phyloP scores from a whole-genome alignment of 1,140 invertebrate species.

The Mylabris phalerata region DNA sequence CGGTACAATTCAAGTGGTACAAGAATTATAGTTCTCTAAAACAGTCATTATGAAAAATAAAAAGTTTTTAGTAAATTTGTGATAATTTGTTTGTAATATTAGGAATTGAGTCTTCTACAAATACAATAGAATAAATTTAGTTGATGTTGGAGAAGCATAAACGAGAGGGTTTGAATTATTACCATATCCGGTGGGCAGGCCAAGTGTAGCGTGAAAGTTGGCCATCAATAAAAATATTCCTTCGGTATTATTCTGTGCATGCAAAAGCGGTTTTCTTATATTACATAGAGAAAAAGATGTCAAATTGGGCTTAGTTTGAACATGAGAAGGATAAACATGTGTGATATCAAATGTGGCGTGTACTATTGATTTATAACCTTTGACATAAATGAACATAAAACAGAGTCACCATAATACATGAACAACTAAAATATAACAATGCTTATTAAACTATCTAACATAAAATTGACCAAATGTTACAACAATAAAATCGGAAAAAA shows the following conservation, averaged over 20 bases:
- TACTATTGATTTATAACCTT: conserved; percentile 26
- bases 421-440: conserved; percentile 20
- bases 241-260: conserved; percentile 18
- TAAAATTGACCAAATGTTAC: conserved; percentile 11
- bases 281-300: conserved; percentile 16
- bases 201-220: conserved; percentile 17
- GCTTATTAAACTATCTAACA: conserved; percentile 15
- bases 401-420: conserved; percentile 24
- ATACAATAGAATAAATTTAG: conserved; percentile 11
- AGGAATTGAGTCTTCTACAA: neutral
- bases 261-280: conserved; percentile 20
- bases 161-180: conserved; percentile 14
- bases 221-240: conserved; percentile 22
- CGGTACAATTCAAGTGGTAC: neutral
- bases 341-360: conserved; percentile 27
- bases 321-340: conserved; percentile 12
- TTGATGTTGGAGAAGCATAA: conserved; percentile 17
- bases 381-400: conserved; percentile 22
- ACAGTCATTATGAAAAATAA: conserved; percentile 2
- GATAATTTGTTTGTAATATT: too few species aligned
- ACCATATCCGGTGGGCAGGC: conserved; percentile 11
- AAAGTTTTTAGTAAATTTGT: too few species aligned
- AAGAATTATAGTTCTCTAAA: conserved; percentile 10
- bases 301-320: conserved; percentile 1
- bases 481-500: conserved; percentile 3